These are phyloP conservation scores for Macroglossus sobrinus DNA, from an alignment of 2,113 vertebrate genomes.

Conservation along the genomic window DNA sequence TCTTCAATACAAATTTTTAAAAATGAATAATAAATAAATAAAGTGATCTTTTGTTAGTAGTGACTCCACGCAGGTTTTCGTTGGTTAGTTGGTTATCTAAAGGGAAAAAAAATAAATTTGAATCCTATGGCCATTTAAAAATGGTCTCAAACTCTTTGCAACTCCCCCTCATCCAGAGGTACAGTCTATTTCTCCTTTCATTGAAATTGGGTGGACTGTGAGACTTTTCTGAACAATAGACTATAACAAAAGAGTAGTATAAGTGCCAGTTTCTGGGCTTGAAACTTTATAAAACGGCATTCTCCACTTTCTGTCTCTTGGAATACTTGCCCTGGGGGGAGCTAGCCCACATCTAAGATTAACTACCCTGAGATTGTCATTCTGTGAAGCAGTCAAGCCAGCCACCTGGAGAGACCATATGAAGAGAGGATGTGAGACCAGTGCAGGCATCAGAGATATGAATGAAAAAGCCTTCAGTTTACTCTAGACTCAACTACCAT, in stretches of 20 bases:
- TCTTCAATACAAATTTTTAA: too few relatives aligned
- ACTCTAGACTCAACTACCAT: not conserved
- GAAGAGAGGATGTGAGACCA: not conserved
- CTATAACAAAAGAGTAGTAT: not conserved
- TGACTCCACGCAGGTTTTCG: not conserved
- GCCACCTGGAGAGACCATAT: not conserved
- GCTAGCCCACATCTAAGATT: not conserved
- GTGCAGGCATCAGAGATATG: not conserved
- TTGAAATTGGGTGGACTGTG: not conserved
- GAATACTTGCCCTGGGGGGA: not conserved
- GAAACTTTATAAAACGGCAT: not conserved
- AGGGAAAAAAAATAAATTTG: not conserved
- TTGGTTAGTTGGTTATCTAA: not conserved
- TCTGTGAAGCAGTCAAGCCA: not conserved
- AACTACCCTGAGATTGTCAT: not conserved
- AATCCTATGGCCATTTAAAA: not conserved
- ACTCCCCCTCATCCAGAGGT: not conserved
- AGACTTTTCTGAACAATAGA: not conserved
- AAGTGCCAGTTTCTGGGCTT: not conserved
- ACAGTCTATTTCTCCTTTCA: not conserved
- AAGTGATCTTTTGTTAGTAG: not conserved
- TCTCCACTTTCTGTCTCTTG: not conserved
- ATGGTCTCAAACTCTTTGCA: not conserved
- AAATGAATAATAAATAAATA: not conserved
- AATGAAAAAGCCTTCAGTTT: not conserved